A percentile compares a stretch with the other conserved stretches of the same genome.
These are phyloP conservation scores for Sisor rabdophorus DNA, from an alignment of 2,113 vertebrate genomes.

Conservation along the genomic window DNA sequence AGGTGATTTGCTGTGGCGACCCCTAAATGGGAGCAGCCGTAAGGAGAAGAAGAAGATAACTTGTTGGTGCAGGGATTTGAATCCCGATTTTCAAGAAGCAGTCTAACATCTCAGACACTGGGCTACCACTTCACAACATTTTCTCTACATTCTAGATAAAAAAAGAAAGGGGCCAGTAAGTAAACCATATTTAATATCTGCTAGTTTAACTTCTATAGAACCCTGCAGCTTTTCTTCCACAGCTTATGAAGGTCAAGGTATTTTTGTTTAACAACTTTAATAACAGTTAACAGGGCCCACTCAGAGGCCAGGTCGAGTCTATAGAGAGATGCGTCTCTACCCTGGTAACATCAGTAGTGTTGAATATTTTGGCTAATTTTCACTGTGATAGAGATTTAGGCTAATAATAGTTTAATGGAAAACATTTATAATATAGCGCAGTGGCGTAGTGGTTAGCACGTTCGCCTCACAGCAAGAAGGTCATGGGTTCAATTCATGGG, in stretches of 20 bases:
- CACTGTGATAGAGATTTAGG: background rate
- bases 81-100: too few species aligned
- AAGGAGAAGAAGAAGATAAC: too few species aligned
- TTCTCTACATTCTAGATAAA: too few species aligned
- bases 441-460: too few species aligned
- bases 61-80: too few species aligned
- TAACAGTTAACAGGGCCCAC: background rate
- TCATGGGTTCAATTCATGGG: too few species aligned
- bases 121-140: too few species aligned
- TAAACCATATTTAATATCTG: background rate
- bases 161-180: background rate
- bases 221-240: background rate
- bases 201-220: background rate
- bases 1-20: too few species aligned
- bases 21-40: too few species aligned
- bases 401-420: background rate
- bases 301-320: background rate
- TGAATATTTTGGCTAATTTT: background rate
- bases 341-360: background rate
- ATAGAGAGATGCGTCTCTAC: background rate
- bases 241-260: background rate
- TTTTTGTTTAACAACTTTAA: background rate
- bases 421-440: too few species aligned
- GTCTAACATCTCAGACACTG: too few species aligned
- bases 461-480: too few species aligned